phyloP scores from a whole-genome alignment of 2,797 vertebrate genomes.

The Galaxias olidus region DNA sequence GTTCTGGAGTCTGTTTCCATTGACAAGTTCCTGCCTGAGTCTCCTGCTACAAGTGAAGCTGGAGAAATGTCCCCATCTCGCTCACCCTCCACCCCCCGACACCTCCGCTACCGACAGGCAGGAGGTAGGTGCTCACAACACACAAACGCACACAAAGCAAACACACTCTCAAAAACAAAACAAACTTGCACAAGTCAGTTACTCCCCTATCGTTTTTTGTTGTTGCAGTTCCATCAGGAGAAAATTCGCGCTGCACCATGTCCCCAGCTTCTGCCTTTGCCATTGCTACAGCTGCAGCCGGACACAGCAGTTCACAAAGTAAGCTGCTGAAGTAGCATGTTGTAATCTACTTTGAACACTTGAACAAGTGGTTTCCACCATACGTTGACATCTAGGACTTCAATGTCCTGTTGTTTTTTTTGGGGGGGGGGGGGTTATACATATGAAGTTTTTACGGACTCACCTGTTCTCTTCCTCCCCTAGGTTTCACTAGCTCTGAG shows the following conservation, averaged over 20 bases:
- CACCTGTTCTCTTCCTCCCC: not conserved
- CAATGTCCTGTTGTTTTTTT: too few species aligned
- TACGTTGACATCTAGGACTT: too few species aligned
- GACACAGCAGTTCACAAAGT: conserved; percentile 88
- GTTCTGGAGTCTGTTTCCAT: conserved; percentile 84
- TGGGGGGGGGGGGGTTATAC: too few species aligned
- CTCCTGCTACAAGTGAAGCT: conserved; percentile 67
- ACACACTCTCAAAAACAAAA: not conserved
- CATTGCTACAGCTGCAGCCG: conserved; percentile 92
- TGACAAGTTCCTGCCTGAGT: conserved; percentile 84
- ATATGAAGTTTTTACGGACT: not conserved
- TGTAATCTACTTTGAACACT: not conserved
- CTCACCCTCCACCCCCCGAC: conserved; percentile 86
- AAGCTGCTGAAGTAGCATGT: conserved; percentile 44
- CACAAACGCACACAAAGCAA: not conserved
- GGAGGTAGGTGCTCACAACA: conserved; percentile 62
- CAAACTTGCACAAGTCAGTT: conserved; percentile 7
- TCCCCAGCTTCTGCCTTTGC: conserved; percentile 94
- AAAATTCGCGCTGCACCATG: conserved; percentile 84
- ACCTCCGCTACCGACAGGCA: conserved; percentile 84
- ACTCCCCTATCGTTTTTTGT: not conserved
- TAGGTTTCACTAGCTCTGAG: conserved; percentile 86
- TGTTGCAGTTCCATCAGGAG: conserved; percentile 77
- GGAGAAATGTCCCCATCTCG: conserved; percentile 85
- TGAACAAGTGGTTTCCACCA: too few species aligned